A percentile compares a stretch with the other conserved stretches of the same genome.
phyloP scores from a whole-genome alignment of 2,888 invertebrate species.

The Callosobruchus maculatus region DNA sequence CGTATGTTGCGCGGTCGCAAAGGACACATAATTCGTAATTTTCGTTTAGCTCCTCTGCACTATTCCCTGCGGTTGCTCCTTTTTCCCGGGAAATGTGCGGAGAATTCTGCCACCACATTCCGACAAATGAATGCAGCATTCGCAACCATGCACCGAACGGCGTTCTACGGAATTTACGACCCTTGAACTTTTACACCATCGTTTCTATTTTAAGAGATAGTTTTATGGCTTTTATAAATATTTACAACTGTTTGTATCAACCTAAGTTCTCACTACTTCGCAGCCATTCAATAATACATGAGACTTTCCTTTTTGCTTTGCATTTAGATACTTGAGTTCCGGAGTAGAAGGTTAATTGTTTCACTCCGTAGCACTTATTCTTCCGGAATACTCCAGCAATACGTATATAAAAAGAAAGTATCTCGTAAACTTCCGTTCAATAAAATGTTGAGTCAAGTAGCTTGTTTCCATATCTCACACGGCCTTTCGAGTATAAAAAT shows the following conservation, averaged over 20 bases:
- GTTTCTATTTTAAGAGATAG: conserved; percentile 21
- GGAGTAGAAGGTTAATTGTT: neutral
- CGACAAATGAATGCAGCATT: neutral
- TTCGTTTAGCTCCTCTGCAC: neutral
- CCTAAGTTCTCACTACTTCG: neutral
- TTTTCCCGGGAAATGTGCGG: neutral
- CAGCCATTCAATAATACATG: neutral
- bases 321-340: neutral
- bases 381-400: too few species aligned
- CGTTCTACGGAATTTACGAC: conserved; percentile 12
- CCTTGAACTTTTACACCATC: conserved; percentile 17
- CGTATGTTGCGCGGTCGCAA: neutral
- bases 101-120: neutral
- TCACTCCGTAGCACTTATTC: too few species aligned
- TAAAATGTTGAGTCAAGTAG: too few species aligned
- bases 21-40: neutral
- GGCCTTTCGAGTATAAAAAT: too few species aligned
- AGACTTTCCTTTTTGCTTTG: neutral
- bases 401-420: too few species aligned
- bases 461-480: too few species aligned
- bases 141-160: neutral
- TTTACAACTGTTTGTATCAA: conserved; percentile 8
- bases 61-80: neutral
- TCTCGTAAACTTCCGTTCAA: too few species aligned
- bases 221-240: conserved; percentile 21